Conservation (phyloP, 2,888 invertebrate species). For the Orchesella flavescens region DNA sequence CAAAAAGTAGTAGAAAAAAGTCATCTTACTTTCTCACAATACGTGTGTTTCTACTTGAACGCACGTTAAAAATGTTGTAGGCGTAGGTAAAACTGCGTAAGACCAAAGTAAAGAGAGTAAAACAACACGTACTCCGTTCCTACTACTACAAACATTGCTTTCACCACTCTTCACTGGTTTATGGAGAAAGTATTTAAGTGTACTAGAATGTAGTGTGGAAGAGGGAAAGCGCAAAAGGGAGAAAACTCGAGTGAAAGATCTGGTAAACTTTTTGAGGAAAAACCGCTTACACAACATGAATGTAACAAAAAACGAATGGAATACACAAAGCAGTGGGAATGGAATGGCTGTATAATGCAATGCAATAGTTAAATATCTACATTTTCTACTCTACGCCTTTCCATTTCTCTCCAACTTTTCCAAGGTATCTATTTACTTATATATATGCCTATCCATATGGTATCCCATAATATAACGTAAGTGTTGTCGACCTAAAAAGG, state of each 20-base stretch:
- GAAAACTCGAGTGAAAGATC: conserved; percentile 22
- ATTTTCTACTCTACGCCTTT: not conserved
- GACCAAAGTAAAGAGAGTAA: conserved; percentile 4
- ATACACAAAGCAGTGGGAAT: conserved; percentile 12
- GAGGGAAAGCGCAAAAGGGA: not conserved
- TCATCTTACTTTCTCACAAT: not conserved
- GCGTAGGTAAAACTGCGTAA: not conserved
- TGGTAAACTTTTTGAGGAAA: conserved; percentile 35
- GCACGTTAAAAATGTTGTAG: conserved; percentile 8
- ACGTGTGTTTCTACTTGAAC: not conserved
- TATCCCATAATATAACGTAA: not conserved
- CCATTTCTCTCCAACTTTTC: conserved; percentile 3
- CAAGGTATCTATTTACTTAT: not conserved
- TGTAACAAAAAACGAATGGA: conserved; percentile 10
- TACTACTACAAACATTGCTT: conserved; percentile 29
- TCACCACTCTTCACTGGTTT: conserved; percentile 26
- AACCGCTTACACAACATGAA: conserved; percentile 44
- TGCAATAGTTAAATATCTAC: conserved; percentile 15
- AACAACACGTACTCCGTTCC: conserved; percentile 36
- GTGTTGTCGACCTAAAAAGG: conserved; percentile 4
- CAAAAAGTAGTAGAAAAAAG: not conserved
- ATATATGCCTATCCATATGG: no score
- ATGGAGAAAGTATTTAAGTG: conserved; percentile 4
- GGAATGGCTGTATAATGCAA: not conserved
- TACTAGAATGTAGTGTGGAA: not conserved